A percentile compares a stretch with the other conserved stretches of the same genome.
Conservation (phyloP, 53 echinoderm and acorn worm species). For the Astropecten irregularis region DNA sequence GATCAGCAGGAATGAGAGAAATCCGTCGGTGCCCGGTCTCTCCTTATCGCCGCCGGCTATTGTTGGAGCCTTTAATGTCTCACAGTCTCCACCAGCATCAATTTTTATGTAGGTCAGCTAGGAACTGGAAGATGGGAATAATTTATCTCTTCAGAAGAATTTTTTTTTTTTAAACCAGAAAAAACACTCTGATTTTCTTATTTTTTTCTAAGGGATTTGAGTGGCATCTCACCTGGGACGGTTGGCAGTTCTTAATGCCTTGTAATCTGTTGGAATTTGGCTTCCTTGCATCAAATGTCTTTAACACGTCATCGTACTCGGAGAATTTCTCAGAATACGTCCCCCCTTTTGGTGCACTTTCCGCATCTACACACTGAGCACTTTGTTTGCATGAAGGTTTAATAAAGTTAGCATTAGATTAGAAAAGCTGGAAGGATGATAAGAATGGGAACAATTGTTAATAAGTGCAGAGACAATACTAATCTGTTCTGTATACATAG, state of each 20-base stretch:
- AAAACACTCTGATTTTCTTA: neutral
- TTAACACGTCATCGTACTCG: neutral
- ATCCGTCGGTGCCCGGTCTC: constrained; percentile 21
- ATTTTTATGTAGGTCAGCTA: constrained; percentile 43
- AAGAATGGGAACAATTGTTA: too few species aligned
- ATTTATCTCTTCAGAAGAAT: constrained; percentile 15
- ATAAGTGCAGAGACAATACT: too few species aligned
- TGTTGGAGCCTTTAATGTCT: constrained; percentile 24
- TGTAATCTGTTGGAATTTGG: neutral
- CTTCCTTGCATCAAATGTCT: neutral
- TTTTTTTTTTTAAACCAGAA: neutral
- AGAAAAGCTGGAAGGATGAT: too few species aligned
- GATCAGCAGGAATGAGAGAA: constrained; percentile 32
- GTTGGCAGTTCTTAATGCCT: too few species aligned
- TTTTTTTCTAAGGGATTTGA: neutral
- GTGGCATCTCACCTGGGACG: too few species aligned
- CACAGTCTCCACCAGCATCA: neutral
- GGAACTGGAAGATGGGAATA: constrained; percentile 14
- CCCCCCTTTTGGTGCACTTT: too few species aligned
- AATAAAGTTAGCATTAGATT: too few species aligned
- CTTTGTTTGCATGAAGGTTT: too few species aligned
- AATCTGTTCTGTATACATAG: too few species aligned
- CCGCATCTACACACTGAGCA: too few species aligned
- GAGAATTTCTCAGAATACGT: neutral
- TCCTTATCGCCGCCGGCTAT: constrained; percentile 22